Conservation (phyloP, 1,140 invertebrate species). For the Leptoteleia sp. region DNA sequence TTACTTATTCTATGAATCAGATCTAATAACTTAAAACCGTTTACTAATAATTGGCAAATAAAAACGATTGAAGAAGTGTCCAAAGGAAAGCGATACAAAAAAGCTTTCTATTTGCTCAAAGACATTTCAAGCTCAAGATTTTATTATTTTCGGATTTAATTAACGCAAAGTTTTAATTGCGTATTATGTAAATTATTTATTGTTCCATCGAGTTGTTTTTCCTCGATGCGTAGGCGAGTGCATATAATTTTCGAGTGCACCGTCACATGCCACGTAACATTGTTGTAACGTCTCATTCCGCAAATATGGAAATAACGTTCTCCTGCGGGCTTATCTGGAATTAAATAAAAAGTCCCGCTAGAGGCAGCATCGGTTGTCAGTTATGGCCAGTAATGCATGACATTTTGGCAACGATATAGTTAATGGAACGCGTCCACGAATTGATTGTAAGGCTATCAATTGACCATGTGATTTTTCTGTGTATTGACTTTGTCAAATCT, state of each 20-base stretch:
- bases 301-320: conserved; percentile 58
- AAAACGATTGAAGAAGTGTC: too few species aligned
- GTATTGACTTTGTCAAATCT: too few species aligned
- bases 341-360: conserved; percentile 52
- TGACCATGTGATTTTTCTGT: too few species aligned
- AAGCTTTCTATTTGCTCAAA: too few species aligned
- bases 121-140: too few species aligned
- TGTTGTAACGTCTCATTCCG: conserved; percentile 50
- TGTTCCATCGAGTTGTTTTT: conserved; percentile 17
- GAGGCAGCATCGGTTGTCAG: conserved; percentile 47
- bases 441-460: too few species aligned
- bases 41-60: too few species aligned
- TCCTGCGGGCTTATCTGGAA: conserved; percentile 25
- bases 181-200: conserved; percentile 35
- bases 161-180: too few species aligned
- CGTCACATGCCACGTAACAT: conserved; percentile 47
- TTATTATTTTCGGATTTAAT: too few species aligned
- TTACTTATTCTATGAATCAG: too few species aligned
- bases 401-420: conserved; percentile 55
- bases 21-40: too few species aligned
- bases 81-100: too few species aligned
- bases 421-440: conserved; percentile 55
- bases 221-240: background rate
- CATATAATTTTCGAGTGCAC: conserved; percentile 50
- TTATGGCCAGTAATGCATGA: conserved; percentile 58